Evolutionary conservation across 2,113 vertebrate genomes (phyloP).

Genomic region (Sceloporus undulatus): DNA sequence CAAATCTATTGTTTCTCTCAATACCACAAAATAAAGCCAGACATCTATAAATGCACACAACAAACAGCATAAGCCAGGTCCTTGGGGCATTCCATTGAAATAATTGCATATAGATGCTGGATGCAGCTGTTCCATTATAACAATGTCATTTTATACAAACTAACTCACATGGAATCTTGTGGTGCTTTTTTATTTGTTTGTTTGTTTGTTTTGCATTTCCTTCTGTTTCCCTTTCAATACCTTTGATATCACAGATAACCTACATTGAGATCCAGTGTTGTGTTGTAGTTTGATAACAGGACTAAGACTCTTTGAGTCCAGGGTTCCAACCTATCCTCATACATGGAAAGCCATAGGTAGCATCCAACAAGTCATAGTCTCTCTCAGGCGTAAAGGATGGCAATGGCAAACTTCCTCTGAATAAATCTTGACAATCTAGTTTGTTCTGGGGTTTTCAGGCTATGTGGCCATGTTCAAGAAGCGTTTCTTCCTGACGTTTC

Average conservation of each 20-base stretch:
- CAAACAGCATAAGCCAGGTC: background rate
- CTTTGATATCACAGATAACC: background rate
- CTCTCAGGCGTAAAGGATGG: no score
- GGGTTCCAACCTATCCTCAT: no score
- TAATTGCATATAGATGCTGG: background rate
- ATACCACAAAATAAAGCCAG: slow-evolving; percentile 40
- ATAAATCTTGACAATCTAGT: no score
- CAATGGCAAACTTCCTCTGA: no score
- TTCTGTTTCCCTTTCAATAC: background rate
- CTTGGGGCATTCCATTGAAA: slow-evolving; percentile 3
- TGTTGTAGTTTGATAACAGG: no score
- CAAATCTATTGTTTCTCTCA: slow-evolving; percentile 21
- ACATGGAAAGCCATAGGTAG: no score
- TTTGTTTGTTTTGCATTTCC: background rate
- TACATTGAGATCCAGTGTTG: background rate
- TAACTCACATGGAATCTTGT: background rate
- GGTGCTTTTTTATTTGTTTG: background rate
- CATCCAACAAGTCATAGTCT: no score
- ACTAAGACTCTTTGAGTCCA: no score
- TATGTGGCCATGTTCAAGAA: no score
- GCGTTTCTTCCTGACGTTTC: no score
- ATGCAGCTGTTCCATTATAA: background rate
- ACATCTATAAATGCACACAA: background rate
- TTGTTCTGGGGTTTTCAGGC: no score
- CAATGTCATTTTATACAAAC: background rate